Percentiles rank a stretch among this genome's conserved stretches.
These are phyloP conservation scores for Trichoplax adhaerens DNA, from an alignment of 37 sponge, comb jelly and placozoan species.

Conservation along the genomic window DNA sequence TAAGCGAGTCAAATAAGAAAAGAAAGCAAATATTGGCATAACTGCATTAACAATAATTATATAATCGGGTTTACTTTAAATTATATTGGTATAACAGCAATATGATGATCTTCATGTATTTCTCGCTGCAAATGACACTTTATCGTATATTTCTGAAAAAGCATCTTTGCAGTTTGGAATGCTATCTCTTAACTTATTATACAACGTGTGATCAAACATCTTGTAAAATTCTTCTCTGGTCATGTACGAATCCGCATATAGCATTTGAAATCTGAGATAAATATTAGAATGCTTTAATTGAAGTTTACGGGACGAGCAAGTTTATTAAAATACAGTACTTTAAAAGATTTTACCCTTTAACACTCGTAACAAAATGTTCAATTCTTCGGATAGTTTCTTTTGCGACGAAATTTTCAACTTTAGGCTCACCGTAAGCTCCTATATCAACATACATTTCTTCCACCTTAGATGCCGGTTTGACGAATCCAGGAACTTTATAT, in stretches of 20 bases:
- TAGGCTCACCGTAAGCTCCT: conserved; percentile 13
- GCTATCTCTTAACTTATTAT: conserved; percentile 9
- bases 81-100: not conserved
- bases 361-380: not conserved
- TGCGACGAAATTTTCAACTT: conserved; percentile 5
- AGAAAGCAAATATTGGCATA: too few relatives aligned
- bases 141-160: conserved; percentile 18
- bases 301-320: too few relatives aligned
- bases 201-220: conserved; percentile 21
- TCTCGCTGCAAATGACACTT: conserved; percentile 14
- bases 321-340: too few relatives aligned
- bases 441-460: conserved; percentile 15
- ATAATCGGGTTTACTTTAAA: too few relatives aligned
- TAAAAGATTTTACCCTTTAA: not conserved
- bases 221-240: conserved; percentile 13
- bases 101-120: not conserved
- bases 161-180: conserved; percentile 5
- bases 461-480: not conserved
- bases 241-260: conserved; percentile 18
- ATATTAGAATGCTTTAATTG: too few relatives aligned
- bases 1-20: too few relatives aligned
- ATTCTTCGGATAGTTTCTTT: conserved; percentile 6
- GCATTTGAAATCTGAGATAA: conserved; percentile 10
- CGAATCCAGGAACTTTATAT: conserved; percentile 8
- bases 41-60: too few relatives aligned